phyloP scores from a whole-genome alignment of 64 coral and sea anemone species.

The Montipora foliosa region DNA sequence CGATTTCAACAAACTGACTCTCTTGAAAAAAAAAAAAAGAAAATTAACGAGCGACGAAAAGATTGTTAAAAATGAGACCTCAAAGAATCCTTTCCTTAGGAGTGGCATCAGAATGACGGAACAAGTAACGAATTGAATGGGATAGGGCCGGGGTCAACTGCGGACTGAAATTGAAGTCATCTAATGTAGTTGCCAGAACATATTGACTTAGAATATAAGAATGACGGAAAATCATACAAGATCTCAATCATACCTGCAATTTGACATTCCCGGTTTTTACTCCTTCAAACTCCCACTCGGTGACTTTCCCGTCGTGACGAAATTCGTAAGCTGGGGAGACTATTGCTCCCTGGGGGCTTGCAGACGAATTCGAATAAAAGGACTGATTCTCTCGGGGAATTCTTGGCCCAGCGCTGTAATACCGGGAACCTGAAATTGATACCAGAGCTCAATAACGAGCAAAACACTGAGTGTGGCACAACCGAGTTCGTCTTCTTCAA shows the following conservation, averaged over 20 bases:
- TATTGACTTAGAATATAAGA: too few relatives aligned
- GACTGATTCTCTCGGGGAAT: constrained; percentile 78
- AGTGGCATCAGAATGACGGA: too few relatives aligned
- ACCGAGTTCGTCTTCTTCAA: too few relatives aligned
- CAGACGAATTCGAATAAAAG: neutral
- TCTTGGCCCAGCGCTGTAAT: constrained; percentile 67
- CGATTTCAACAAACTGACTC: too few relatives aligned
- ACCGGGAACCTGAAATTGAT: constrained; percentile 50
- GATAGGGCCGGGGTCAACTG: too few relatives aligned
- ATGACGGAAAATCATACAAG: neutral
- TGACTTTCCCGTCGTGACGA: constrained; percentile 61
- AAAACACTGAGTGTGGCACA: neutral
- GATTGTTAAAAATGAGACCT: too few relatives aligned
- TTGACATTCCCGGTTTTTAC: constrained; percentile 64
- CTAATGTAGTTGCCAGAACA: too few relatives aligned
- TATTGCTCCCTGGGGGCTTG: constrained; percentile 35
- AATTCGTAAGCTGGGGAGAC: constrained; percentile 80
- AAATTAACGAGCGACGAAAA: too few relatives aligned
- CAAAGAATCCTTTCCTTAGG: too few relatives aligned
- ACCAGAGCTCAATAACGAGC: neutral
- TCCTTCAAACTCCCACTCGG: constrained; percentile 92
- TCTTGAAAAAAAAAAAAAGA: too few relatives aligned
- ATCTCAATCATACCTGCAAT: constrained; percentile 41
- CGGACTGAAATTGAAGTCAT: too few relatives aligned
- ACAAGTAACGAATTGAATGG: too few relatives aligned